These are phyloP conservation scores for Nipponia nippon DNA, from an alignment of 2,113 vertebrate genomes.

Conservation along the genomic window DNA sequence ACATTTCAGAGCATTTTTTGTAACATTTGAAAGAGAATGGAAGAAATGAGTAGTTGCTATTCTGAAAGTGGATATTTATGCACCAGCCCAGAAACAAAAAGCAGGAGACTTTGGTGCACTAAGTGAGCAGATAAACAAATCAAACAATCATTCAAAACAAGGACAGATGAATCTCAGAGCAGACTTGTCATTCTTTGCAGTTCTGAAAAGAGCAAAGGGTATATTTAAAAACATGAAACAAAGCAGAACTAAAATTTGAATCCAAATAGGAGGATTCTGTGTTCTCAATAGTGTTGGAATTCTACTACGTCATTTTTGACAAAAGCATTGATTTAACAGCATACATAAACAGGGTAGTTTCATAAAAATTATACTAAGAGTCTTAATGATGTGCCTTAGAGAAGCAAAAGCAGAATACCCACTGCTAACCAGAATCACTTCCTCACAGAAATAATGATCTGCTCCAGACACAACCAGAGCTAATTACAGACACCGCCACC, in stretches of 20 bases:
- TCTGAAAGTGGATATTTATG: background rate
- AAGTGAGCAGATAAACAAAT: slow-evolving; percentile 1
- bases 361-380: background rate
- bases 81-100: background rate
- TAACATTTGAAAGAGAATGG: background rate
- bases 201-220: slow-evolving; percentile 9
- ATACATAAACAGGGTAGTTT: background rate
- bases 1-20: background rate
- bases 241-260: background rate
- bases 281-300: background rate
- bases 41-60: background rate
- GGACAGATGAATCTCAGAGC: slow-evolving; percentile 11
- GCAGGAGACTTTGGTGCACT: background rate
- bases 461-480: background rate
- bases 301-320: background rate
- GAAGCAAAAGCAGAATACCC: background rate
- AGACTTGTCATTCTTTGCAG: background rate
- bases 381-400: background rate
- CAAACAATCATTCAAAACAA: background rate
- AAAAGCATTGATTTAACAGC: background rate
- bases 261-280: background rate
- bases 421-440: background rate
- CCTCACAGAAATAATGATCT: background rate
- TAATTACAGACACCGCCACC: background rate
- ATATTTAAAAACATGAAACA: background rate